Percentiles rank a stretch among this genome's conserved stretches.
phyloP scores from a whole-genome alignment of 2,113 vertebrate genomes.

The Heterochromis multidens region DNA sequence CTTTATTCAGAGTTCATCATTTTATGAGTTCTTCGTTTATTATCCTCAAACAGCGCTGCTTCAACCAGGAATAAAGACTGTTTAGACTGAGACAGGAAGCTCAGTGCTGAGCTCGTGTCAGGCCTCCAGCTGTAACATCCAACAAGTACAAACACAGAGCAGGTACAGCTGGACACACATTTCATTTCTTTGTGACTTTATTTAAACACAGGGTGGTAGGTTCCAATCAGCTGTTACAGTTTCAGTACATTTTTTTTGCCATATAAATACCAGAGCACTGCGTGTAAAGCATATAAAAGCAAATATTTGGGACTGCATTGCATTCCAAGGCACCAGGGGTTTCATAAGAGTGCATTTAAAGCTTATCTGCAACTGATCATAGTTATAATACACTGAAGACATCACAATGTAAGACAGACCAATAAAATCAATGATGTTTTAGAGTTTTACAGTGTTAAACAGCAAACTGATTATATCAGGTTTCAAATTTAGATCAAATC shows the following conservation, averaged over 20 bases:
- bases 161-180: background rate
- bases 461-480: background rate
- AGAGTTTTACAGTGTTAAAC: background rate
- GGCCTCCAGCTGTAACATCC: background rate
- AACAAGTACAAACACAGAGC: background rate
- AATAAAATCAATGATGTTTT: background rate
- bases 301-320: background rate
- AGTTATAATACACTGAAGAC: background rate
- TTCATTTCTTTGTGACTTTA: background rate
- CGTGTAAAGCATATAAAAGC: background rate
- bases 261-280: background rate
- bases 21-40: background rate
- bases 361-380: background rate
- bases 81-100: background rate
- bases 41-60: background rate
- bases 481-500: background rate
- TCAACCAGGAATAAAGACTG: background rate
- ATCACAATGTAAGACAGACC: background rate
- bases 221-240: background rate
- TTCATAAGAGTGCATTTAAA: background rate
- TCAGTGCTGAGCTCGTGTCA: background rate
- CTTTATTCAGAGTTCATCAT: background rate
- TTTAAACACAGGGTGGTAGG: background rate
- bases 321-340: conserved; percentile 47
- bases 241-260: background rate